These are phyloP conservation scores for Synergus itoensis DNA, from an alignment of 2,888 invertebrate genomes.

Conservation along the genomic window DNA sequence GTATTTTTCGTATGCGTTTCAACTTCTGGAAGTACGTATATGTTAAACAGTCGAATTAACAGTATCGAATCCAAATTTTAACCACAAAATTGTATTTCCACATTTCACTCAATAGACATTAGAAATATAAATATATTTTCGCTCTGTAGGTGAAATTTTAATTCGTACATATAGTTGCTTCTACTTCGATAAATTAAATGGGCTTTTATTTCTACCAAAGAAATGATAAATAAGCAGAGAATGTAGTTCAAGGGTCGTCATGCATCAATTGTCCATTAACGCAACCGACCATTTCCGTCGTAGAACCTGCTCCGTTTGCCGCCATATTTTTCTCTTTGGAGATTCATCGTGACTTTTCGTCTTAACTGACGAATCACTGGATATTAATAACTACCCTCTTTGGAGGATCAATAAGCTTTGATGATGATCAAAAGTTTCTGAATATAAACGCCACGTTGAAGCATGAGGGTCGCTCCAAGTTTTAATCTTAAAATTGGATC, in stretches of 20 bases:
- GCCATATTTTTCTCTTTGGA: background rate
- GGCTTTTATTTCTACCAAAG: background rate
- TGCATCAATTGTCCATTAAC: background rate
- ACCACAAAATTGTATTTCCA: too few relatives aligned
- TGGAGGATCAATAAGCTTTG: background rate
- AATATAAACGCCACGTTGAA: background rate
- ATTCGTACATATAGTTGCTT: background rate
- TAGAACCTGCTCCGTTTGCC: background rate
- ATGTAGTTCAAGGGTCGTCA: background rate
- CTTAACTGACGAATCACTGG: background rate
- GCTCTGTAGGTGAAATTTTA: too few relatives aligned
- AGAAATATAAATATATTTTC: too few relatives aligned
- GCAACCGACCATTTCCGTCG: background rate
- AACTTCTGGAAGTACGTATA: background rate
- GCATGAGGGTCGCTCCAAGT: background rate
- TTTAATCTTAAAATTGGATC: too few relatives aligned
- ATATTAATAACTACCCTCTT: background rate
- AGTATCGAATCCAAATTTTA: too few relatives aligned
- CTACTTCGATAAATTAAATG: background rate
- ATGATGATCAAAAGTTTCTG: background rate
- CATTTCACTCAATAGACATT: too few relatives aligned
- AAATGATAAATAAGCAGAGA: background rate
- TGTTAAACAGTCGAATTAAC: background rate
- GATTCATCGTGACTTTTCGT: conserved; percentile 1
- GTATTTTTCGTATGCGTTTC: background rate